Evolutionary conservation across 2,113 vertebrate genomes (phyloP).

Genomic region (Hypanus sabinus): DNA sequence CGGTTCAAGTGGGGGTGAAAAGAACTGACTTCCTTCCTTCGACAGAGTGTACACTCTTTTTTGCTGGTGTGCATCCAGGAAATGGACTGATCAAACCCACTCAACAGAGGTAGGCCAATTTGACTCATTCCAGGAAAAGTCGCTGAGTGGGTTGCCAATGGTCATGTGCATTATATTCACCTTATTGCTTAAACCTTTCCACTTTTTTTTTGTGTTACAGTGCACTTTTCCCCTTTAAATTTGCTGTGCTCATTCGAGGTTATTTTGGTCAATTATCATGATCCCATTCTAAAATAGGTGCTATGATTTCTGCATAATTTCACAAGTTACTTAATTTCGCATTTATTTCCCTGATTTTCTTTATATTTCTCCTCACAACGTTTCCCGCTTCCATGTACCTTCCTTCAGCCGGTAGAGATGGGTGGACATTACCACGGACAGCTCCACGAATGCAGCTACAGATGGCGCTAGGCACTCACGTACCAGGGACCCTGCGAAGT

Average conservation of each 20-base stretch:
- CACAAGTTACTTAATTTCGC: constrained; percentile 27
- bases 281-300: neutral
- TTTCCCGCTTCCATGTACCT: constrained; percentile 16
- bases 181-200: constrained; percentile 22
- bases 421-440: constrained; percentile 35
- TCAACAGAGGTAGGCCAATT: constrained; percentile 19
- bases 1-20: neutral
- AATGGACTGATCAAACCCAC: constrained; percentile 1
- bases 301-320: constrained; percentile 34
- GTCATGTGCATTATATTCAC: constrained; percentile 5
- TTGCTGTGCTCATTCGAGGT: neutral
- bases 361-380: constrained; percentile 27
- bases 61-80: neutral
- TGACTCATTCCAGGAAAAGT: neutral
- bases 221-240: neutral
- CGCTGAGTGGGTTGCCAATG: constrained; percentile 2
- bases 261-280: constrained; percentile 7
- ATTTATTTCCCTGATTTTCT: constrained; percentile 21
- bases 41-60: neutral
- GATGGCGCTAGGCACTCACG: constrained; percentile 24
- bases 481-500: constrained; percentile 33
- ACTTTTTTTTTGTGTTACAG: neutral
- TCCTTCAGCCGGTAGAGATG: constrained; percentile 35
- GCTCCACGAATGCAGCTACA: constrained; percentile 28
- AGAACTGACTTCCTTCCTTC: neutral